Base-by-base conservation (phyloP, 1,140 invertebrate genomes). In the Danaus plexippus region DNA sequence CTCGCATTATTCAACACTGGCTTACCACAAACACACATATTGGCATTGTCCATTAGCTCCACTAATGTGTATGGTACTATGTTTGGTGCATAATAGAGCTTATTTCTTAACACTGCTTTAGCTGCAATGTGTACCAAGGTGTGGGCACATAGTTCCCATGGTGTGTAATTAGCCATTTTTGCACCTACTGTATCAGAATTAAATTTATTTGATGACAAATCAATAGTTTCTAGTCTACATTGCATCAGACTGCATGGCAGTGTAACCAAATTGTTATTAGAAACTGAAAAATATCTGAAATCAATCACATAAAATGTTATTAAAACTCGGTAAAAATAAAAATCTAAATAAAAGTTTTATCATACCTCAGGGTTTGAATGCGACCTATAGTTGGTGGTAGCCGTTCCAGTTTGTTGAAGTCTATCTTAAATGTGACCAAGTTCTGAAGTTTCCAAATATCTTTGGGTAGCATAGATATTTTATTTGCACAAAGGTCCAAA, bases 401-500 rank as follows among this genome's bases (percentile, higher is more conserved):
- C 42, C 66, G 60, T 8, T 42, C 57, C 40, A 88, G 47, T 49
- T 60, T 52, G 73, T 92, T 92, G 48, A 88, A 66, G 61, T 84
- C 86, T 6, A 90, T 44, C 64, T 90, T 88, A 11, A 92, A 68
- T 22, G 87, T 87, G 1, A 89, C 77, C 56, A 94, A 77, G 40
- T 77, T 85, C 58, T 87, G 75, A 47, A 94, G 66, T 58, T 91
- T 90, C 61, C 89, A 89, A 54, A 94, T 88, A 63, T 88, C 80
- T 62, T 90, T 85, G 52, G 92, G 92, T 58, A 93, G 59, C 47
- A 77, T 66, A 63, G 63, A 85, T 64, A 93, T 80, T 52, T 88
- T 70, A 80, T 94, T 94, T 52, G 88, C 75, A 74, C 88, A 90
- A 32, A 94, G 68, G 81, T 93, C 90, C 15, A 94, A 75, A 11